Percentiles rank a stretch among this genome's conserved stretches.
phyloP scores from a whole-genome alignment of 2,113 vertebrate species.

The Tetraodon nigroviridis region DNA sequence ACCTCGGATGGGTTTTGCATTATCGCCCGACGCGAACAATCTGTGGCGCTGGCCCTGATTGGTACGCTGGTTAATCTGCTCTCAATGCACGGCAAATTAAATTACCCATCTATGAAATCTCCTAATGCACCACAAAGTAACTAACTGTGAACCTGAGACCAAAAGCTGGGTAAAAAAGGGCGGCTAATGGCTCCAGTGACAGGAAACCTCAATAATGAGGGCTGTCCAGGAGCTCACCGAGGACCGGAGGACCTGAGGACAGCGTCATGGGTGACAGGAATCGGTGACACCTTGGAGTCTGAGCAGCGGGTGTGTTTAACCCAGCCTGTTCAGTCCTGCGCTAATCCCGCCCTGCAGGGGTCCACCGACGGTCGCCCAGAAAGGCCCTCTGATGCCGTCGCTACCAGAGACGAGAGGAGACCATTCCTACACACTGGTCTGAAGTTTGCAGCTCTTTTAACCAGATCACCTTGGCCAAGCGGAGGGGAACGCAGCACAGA shows the following conservation, averaged over 20 bases:
- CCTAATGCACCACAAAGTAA: too few relatives aligned
- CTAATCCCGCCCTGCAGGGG: conserved; percentile 66
- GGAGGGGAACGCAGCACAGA: conserved; percentile 5
- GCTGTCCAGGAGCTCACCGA: neutral
- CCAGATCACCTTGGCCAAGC: conserved; percentile 29
- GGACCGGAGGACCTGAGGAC: conserved; percentile 32
- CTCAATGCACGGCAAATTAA: too few relatives aligned
- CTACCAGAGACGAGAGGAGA: neutral
- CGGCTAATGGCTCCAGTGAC: too few relatives aligned
- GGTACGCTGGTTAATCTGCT: too few relatives aligned
- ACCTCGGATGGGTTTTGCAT: too few relatives aligned
- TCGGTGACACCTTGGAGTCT: conserved; percentile 67
- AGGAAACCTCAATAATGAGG: too few relatives aligned
- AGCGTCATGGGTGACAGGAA: conserved; percentile 59
- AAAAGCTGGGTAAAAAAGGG: too few relatives aligned
- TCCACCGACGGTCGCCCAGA: conserved; percentile 53
- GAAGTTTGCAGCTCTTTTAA: conserved; percentile 1
- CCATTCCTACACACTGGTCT: neutral
- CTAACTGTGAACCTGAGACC: too few relatives aligned
- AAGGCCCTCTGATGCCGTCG: conserved; percentile 13
- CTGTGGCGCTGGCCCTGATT: too few relatives aligned
- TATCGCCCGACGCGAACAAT: too few relatives aligned
- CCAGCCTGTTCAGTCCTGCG: conserved; percentile 68
- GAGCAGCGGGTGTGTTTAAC: conserved; percentile 66
- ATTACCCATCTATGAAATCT: too few relatives aligned